Evolutionary conservation across 2,888 invertebrate genomes (phyloP), one percentile per base, ranked within the genome.

Genomic region (Geophilus truncorum): DNA sequence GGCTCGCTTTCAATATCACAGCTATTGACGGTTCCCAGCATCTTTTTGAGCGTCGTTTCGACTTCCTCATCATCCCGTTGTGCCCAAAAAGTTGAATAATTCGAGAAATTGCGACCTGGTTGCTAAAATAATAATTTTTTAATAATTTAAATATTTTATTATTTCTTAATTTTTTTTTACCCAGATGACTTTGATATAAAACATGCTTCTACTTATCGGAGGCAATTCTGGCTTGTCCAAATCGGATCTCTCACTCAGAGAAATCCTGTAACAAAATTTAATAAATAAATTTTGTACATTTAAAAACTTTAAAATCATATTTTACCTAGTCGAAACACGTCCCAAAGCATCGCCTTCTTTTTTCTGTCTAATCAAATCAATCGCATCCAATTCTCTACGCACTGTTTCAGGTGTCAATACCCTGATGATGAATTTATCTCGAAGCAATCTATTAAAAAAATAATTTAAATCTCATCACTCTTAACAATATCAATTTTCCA

Each of bases 241-340:
- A 15, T 40, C 40, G 9, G 40, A 40, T 40, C 15, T 40, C n/a
- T 4, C 12, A 5, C 10, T 70, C 23, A 70, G 40, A 15, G 40
- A 40, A 40, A 40, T 40, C 15, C 40, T 40, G 9, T 1, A 40
- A 25, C 36, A 75, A 75, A 18, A 79, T 12, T n/a, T n/a, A n/a
- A n/a, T n/a, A n/a, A n/a, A n/a, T n/a, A n/a, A n/a, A n/a, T n/a
- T n/a, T n/a, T n/a, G n/a, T n/a, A n/a, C n/a, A n/a, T 23, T 15
- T 25, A 28, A 36, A 30, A 28, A 62, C 1, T 62, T 25, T 21
- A 78, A 7, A 23, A n/a, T 78, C 25, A 25, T 12, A 40, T n/a
- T 30, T 80, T 30, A 81, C 81, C 78, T 78, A 18, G 78, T 45
- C 21, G 81, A 57, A 9, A 51, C 57, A 12, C 78, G 40, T 9